Conservation (phyloP, 2,888 invertebrate species). For the Diarsia dahlii region DNA sequence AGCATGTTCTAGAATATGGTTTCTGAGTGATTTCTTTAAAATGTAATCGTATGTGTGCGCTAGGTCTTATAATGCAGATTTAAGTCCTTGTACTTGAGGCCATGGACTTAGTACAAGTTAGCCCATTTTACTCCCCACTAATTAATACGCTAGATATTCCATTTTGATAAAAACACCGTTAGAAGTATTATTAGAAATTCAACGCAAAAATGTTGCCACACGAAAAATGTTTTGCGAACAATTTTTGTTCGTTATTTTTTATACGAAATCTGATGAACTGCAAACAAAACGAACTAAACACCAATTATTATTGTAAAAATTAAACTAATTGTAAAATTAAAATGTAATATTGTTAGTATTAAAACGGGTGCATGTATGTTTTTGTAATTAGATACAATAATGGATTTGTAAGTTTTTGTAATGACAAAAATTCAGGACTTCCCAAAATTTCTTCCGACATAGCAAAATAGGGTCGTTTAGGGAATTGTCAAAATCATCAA, state of each 20-base stretch:
- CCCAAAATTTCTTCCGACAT: conserved; percentile 46
- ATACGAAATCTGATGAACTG: conserved; percentile 38
- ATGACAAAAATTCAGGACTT: conserved; percentile 31
- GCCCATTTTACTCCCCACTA: conserved; percentile 39
- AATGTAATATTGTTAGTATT: conserved; percentile 33
- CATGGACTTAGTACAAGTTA: conserved; percentile 13
- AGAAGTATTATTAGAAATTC: conserved; percentile 55
- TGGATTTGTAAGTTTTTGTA: conserved; percentile 59
- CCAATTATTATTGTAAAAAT: conserved; percentile 9
- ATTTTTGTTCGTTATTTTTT: conserved; percentile 57
- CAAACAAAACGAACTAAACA: background rate
- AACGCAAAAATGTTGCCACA: conserved; percentile 49
- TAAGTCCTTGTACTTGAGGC: conserved; percentile 8
- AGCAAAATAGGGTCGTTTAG: conserved; percentile 16
- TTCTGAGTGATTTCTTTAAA: background rate
- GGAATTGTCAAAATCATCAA: background rate
- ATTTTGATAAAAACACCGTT: conserved; percentile 54
- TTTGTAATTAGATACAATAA: conserved; percentile 65
- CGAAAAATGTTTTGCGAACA: conserved; percentile 50
- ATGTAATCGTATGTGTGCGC: conserved; percentile 32
- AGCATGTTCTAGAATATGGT: background rate
- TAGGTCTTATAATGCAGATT: conserved; percentile 16
- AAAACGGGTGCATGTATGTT: conserved; percentile 54
- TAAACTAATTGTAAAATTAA: background rate
- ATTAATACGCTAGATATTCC: conserved; percentile 61